These are phyloP conservation scores for Psococerastis gibbosa DNA, from an alignment of 2,888 invertebrate genomes.

Conservation along the genomic window DNA sequence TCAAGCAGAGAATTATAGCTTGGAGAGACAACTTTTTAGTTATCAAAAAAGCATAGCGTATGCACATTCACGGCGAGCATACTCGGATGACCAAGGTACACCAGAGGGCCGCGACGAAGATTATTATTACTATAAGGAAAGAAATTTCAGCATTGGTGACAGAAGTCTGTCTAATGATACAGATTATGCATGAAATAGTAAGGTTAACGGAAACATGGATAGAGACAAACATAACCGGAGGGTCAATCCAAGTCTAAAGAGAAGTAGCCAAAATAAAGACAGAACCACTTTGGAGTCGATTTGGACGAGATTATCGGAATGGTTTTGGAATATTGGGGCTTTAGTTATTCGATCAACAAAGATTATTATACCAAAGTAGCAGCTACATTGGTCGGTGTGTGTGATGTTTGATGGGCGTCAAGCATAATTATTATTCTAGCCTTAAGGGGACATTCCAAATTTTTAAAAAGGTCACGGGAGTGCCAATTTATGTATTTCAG, in stretches of 20 bases:
- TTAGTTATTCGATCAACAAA: not conserved
- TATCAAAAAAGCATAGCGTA: conserved; percentile 62
- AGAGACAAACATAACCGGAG: no score
- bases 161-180: conserved; percentile 46
- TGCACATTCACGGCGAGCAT: conserved; percentile 41
- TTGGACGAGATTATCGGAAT: no score
- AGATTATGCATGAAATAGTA: conserved; percentile 44
- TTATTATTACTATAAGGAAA: conserved; percentile 20
- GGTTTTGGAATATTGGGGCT: not conserved
- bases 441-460: no score
- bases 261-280: no score
- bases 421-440: no score
- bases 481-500: no score
- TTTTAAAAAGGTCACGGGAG: no score
- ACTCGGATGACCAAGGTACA: conserved; percentile 26
- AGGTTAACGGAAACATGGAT: no score
- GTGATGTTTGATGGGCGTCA: no score
- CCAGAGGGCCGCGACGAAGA: conserved; percentile 22
- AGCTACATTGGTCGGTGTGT: no score
- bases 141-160: conserved; percentile 31
- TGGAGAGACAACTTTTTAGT: conserved; percentile 64
- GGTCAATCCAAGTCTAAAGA: not conserved
- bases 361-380: not conserved
- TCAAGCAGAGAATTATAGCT: conserved; percentile 65
- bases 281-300: no score